Conservation (phyloP, 2,888 invertebrate genomes). For the Drosophila formosana region DNA sequence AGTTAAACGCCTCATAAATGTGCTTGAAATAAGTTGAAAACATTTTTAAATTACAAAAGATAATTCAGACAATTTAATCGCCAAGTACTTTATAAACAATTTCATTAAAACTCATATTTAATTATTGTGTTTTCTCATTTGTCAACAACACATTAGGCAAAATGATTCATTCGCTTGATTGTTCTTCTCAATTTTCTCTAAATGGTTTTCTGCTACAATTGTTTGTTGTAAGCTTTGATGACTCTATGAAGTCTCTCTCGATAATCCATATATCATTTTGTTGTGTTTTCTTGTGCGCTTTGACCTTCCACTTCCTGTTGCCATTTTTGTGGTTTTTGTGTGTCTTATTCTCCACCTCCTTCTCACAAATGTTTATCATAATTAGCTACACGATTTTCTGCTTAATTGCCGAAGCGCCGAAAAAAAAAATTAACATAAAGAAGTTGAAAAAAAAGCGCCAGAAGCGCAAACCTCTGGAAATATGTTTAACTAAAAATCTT, state of each 20-base stretch:
- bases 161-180: background rate
- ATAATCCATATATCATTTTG: slow-evolving; percentile 13
- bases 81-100: background rate
- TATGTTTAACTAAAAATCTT: slow-evolving; percentile 67
- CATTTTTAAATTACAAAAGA: slow-evolving; percentile 42
- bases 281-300: slow-evolving; percentile 7
- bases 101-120: slow-evolving; percentile 7
- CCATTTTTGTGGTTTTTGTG: slow-evolving; percentile 35
- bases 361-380: slow-evolving; percentile 70
- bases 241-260: background rate
- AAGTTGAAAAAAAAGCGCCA: slow-evolving; percentile 48
- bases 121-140: background rate
- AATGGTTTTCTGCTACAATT: background rate
- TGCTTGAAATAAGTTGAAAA: slow-evolving; percentile 31
- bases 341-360: slow-evolving; percentile 25
- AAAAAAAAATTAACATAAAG: slow-evolving; percentile 63
- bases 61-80: slow-evolving; percentile 38
- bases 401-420: slow-evolving; percentile 77
- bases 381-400: slow-evolving; percentile 76
- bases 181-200: too few relatives aligned
- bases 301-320: slow-evolving; percentile 64
- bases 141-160: background rate
- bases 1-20: slow-evolving; percentile 47
- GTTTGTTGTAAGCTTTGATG: slow-evolving; percentile 1
- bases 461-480: slow-evolving; percentile 62